These are phyloP conservation scores for Alca torda DNA, from an alignment of 2,797 vertebrate species.

Conservation along the genomic window DNA sequence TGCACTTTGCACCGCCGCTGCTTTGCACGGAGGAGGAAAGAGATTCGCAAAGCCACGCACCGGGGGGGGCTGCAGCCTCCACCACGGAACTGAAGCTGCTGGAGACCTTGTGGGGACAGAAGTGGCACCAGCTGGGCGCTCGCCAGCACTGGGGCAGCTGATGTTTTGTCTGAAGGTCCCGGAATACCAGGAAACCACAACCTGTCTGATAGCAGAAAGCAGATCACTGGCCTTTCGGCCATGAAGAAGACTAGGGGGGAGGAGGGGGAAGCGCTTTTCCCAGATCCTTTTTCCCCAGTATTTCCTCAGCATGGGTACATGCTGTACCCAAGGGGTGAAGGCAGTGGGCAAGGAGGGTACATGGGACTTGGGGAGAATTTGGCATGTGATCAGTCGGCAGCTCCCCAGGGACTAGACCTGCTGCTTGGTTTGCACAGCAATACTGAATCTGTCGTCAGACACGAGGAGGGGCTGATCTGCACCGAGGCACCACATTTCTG, in stretches of 20 bases:
- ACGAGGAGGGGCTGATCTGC: not conserved
- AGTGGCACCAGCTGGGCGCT: not conserved
- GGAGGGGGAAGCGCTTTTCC: not conserved
- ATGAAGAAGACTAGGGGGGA: not conserved
- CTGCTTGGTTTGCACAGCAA: not conserved
- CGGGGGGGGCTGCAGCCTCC: not conserved
- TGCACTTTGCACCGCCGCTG: accelerated
- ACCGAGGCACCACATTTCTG: not conserved
- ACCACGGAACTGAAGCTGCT: not conserved
- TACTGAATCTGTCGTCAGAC: not conserved
- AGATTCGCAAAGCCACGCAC: not conserved
- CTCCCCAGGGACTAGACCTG: not conserved
- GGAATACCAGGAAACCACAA: not conserved
- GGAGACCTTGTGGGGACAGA: not conserved
- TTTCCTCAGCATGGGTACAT: too few species aligned
- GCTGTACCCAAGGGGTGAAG: not conserved
- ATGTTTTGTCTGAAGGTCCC: not conserved
- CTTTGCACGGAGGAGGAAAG: not conserved
- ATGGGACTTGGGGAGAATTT: not conserved
- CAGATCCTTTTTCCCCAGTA: not conserved
- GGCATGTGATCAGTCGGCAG: not conserved
- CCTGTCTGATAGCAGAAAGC: not conserved
- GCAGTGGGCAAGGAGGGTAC: not conserved
- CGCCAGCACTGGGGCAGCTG: not conserved
- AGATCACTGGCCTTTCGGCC: not conserved